Evolutionary conservation across 2,113 vertebrate species (phyloP).

Genomic region (Trinectes maculatus): DNA sequence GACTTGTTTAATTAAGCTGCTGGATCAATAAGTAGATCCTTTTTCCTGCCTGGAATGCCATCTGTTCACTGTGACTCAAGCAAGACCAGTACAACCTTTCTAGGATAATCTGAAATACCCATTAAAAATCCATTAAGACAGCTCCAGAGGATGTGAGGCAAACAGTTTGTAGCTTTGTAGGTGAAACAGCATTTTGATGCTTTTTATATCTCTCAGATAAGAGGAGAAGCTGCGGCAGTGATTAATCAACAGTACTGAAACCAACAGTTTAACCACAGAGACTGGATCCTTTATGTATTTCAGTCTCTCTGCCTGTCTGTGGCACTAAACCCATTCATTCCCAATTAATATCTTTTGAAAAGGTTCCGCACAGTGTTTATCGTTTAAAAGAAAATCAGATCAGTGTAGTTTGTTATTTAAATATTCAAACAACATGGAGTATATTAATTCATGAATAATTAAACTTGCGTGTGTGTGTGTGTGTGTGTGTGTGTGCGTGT

Average conservation of each 20-base stretch:
- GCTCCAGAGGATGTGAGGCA: conserved; percentile 9
- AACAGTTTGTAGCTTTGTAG: background rate
- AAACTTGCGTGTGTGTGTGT: no score
- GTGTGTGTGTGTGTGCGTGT: no score
- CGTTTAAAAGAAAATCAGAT: no score
- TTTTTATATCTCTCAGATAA: background rate
- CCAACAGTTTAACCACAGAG: background rate
- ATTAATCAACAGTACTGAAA: background rate
- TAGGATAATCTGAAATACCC: conserved; percentile 50
- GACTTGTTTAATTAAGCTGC: conserved; percentile 77
- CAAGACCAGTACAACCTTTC: conserved; percentile 60
- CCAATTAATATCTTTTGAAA: no score
- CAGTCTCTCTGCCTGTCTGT: no score
- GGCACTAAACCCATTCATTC: no score
- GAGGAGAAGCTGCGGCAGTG: background rate
- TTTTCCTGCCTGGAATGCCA: conserved; percentile 41
- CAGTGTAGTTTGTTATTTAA: no score
- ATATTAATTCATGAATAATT: no score
- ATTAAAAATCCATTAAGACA: conserved; percentile 71
- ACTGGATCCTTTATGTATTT: background rate
- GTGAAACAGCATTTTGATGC: conserved; percentile 1
- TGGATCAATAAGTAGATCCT: conserved; percentile 73
- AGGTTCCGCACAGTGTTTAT: no score
- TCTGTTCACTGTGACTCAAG: conserved; percentile 63
- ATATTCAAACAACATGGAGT: no score